Conservation (phyloP, 2,113 vertebrate species). For the Nestor notabilis region DNA sequence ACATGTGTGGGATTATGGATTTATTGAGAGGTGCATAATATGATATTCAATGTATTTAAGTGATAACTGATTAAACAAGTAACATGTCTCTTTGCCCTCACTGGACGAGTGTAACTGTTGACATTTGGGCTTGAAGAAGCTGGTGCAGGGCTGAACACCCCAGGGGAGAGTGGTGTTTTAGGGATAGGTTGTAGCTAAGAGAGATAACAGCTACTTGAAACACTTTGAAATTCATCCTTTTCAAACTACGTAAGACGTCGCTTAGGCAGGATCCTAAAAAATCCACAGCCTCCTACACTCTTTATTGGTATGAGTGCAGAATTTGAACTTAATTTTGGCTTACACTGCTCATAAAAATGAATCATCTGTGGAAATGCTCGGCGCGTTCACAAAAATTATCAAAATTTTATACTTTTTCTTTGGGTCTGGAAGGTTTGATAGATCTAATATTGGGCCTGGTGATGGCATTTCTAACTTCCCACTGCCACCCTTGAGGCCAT, state of each 20-base stretch:
- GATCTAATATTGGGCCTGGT: background rate
- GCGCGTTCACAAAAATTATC: background rate
- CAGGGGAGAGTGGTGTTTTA: background rate
- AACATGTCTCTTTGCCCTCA: background rate
- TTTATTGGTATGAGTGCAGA: slow-evolving; percentile 42
- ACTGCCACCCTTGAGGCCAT: background rate
- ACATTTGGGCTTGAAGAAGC: background rate
- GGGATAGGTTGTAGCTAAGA: background rate
- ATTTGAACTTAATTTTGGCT: slow-evolving; percentile 60
- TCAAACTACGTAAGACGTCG: background rate
- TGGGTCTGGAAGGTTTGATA: background rate
- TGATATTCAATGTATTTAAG: background rate
- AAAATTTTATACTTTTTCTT: background rate
- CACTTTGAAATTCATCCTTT: slow-evolving; percentile 9
- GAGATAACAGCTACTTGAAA: background rate
- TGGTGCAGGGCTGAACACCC: background rate
- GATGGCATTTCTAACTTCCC: background rate
- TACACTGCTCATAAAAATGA: slow-evolving; percentile 37
- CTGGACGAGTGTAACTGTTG: background rate
- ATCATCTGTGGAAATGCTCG: slow-evolving; percentile 41
- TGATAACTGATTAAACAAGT: background rate
- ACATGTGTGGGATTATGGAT: background rate
- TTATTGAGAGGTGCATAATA: background rate
- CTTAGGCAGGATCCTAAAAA: slow-evolving; percentile 53
- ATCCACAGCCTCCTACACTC: slow-evolving; percentile 46